Evolutionary conservation across 1,140 invertebrate species (phyloP).

Genomic region (Drosophila suzukii): DNA sequence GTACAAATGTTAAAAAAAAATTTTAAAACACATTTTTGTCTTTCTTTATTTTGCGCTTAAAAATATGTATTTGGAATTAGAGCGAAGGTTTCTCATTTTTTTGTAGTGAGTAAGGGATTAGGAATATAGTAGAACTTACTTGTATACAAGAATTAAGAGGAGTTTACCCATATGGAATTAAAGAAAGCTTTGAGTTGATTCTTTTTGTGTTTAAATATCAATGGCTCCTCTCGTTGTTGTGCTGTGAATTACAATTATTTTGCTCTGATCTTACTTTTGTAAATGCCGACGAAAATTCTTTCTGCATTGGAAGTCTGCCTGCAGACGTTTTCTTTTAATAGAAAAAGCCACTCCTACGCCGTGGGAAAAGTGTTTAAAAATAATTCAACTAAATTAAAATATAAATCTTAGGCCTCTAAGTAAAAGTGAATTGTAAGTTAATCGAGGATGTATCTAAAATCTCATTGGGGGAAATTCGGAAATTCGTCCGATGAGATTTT

Average conservation of each 20-base stretch:
- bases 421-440: no score
- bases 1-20: conserved; percentile 37
- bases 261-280: conserved; percentile 19
- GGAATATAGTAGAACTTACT: conserved; percentile 49
- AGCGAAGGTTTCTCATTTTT: conserved; percentile 68
- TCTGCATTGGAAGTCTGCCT: conserved; percentile 67
- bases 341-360: conserved; percentile 67
- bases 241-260: conserved; percentile 48
- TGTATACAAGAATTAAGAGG: conserved; percentile 44
- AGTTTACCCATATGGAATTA: conserved; percentile 63
- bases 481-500: no score
- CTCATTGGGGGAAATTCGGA: no score
- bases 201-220: conserved; percentile 18
- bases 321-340: conserved; percentile 66
- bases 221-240: conserved; percentile 22
- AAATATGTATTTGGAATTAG: conserved; percentile 81
- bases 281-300: conserved; percentile 64
- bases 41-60: conserved; percentile 43
- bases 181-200: conserved; percentile 26
- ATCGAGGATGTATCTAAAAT: no score
- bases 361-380: conserved; percentile 60
- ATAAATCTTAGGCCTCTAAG: no score
- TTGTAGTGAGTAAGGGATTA: conserved; percentile 31
- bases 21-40: conserved; percentile 42
- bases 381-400: conserved; percentile 79